Evolutionary conservation across 1,140 invertebrate species (phyloP).

Genomic region (Philotrypesis tridentata): DNA sequence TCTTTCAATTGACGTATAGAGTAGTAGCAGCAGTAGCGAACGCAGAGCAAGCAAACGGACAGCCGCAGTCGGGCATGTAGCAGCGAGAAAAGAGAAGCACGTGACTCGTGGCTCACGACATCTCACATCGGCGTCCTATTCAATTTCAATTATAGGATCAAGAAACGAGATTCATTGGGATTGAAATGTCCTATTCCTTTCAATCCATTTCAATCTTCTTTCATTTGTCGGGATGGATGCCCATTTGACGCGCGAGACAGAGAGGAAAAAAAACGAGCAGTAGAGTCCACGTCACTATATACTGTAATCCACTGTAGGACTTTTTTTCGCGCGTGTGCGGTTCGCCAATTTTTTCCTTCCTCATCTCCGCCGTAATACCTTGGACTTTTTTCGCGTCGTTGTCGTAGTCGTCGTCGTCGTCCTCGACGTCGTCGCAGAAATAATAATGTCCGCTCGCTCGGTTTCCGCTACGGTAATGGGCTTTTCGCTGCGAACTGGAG

Average conservation of each 20-base stretch:
- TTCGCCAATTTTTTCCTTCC: constrained; percentile 11
- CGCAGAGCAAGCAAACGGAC: not conserved
- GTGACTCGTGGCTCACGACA: not conserved
- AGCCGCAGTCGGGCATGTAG: too few species aligned
- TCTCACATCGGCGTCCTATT: constrained; percentile 21
- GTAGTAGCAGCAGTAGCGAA: too few species aligned
- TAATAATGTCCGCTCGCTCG: not conserved
- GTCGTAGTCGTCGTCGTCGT: too few species aligned
- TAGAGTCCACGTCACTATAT: too few species aligned
- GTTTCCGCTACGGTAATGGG: not conserved
- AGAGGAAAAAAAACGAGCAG: not conserved
- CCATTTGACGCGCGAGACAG: constrained; percentile 9
- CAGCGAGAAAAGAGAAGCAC: not conserved
- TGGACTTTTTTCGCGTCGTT: not conserved
- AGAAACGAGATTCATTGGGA: constrained; percentile 37
- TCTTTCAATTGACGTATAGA: constrained; percentile 21
- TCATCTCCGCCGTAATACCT: not conserved
- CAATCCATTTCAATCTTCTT: constrained; percentile 36
- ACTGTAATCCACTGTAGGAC: not conserved
- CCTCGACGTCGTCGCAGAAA: not conserved
- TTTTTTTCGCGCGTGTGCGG: not conserved
- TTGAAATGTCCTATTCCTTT: constrained; percentile 41
- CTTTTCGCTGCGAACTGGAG: not conserved
- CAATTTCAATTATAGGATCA: constrained; percentile 39
- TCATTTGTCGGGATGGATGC: constrained; percentile 39